These are phyloP conservation scores for Cynaeus angustus DNA, from an alignment of 2,888 invertebrate genomes.

Conservation along the genomic window DNA sequence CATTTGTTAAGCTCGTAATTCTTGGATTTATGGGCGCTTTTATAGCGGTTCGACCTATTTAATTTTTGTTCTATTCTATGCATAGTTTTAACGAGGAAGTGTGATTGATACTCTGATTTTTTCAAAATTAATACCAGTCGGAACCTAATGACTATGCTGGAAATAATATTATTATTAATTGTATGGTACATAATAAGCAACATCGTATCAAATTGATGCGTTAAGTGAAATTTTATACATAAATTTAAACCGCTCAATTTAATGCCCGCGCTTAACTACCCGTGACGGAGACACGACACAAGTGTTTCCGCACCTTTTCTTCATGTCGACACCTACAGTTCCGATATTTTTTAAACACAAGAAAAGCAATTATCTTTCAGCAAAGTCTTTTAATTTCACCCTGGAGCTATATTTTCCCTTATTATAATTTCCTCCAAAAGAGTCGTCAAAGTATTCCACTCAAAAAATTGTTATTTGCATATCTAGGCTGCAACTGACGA, in stretches of 20 bases:
- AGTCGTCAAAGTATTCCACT: too few relatives aligned
- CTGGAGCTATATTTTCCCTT: too few relatives aligned
- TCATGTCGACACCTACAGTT: neutral
- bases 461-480: too few relatives aligned
- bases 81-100: neutral
- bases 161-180: conserved; percentile 27
- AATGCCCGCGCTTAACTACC: conserved; percentile 1
- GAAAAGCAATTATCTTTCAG: too few relatives aligned
- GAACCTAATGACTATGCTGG: conserved; percentile 1
- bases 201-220: conserved; percentile 36
- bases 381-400: too few relatives aligned
- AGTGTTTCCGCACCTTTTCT: neutral
- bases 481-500: too few relatives aligned
- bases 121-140: neutral
- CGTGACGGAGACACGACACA: conserved; percentile 2
- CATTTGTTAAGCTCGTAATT: conserved; percentile 23
- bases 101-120: neutral
- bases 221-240: conserved; percentile 42
- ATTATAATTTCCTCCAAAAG: too few relatives aligned
- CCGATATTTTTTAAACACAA: neutral
- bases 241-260: conserved; percentile 20
- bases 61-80: conserved; percentile 21
- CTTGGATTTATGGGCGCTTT: conserved; percentile 21
- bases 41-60: conserved; percentile 33
- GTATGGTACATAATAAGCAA: conserved; percentile 11